Percentiles rank a stretch among this genome's conserved stretches.
Conservation (phyloP, 2,113 vertebrate species). For the Caranx melampygus region DNA sequence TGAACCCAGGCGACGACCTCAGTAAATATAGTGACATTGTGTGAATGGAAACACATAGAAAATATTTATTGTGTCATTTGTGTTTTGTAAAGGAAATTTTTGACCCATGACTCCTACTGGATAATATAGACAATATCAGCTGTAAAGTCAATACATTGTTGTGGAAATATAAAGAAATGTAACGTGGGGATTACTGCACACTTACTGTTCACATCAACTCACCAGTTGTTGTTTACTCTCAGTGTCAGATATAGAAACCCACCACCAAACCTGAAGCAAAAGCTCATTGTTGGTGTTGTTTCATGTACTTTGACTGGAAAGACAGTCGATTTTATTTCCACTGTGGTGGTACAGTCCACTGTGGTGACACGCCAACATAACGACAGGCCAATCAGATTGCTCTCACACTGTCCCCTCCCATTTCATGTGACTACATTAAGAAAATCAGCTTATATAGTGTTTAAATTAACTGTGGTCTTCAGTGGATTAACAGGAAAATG, state of each 20-base stretch:
- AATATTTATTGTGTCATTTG: too few species aligned
- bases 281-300: background rate
- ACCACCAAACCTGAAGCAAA: background rate
- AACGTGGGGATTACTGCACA: too few species aligned
- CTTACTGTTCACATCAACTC: too few species aligned
- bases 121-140: too few species aligned
- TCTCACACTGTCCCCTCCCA: slow-evolving; percentile 32
- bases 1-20: too few species aligned
- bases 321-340: slow-evolving; percentile 28
- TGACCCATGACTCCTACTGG: too few species aligned
- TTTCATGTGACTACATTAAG: background rate
- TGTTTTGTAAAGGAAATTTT: too few species aligned
- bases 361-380: background rate
- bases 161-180: too few species aligned
- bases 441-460: background rate
- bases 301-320: background rate
- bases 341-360: slow-evolving; percentile 33
- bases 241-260: background rate
- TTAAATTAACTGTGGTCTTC: background rate
- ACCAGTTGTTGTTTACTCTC: background rate
- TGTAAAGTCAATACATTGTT: too few species aligned
- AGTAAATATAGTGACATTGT: too few species aligned
- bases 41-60: too few species aligned
- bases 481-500: slow-evolving; percentile 25
- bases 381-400: slow-evolving; percentile 47